Evolutionary conservation across 2,888 invertebrate genomes (phyloP).

Genomic region (Yponomeuta sedellus): DNA sequence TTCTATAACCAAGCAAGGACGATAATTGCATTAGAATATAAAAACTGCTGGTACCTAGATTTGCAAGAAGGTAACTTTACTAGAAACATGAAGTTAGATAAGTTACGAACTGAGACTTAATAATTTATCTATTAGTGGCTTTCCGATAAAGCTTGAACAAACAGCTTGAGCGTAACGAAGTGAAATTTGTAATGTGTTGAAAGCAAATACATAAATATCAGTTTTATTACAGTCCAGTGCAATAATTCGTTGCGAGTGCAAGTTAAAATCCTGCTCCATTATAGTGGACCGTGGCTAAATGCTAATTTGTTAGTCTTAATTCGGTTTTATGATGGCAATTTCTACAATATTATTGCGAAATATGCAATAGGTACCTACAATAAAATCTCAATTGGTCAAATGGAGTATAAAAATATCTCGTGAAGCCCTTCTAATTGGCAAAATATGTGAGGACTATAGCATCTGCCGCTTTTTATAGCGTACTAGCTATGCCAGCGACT

Average conservation of each 20-base stretch:
- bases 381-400: not conserved
- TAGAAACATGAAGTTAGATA: not conserved
- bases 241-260: constrained; percentile 9
- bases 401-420: not conserved
- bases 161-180: not conserved
- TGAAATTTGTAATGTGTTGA: constrained; percentile 11
- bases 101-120: not conserved
- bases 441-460: not conserved
- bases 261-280: constrained; percentile 21
- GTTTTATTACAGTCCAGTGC: constrained; percentile 10
- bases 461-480: not conserved
- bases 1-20: no score
- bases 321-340: constrained; percentile 26
- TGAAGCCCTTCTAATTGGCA: not conserved
- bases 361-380: not conserved
- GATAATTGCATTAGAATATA: no score
- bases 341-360: not conserved
- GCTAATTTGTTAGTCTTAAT: constrained; percentile 32
- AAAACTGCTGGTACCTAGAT: not conserved
- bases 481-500: no score
- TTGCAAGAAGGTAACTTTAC: not conserved
- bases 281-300: constrained; percentile 24
- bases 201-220: constrained; percentile 8
- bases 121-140: not conserved
- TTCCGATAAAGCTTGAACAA: not conserved